phyloP scores from a whole-genome alignment of 2,888 invertebrate species.

The Mystacides longicornis region DNA sequence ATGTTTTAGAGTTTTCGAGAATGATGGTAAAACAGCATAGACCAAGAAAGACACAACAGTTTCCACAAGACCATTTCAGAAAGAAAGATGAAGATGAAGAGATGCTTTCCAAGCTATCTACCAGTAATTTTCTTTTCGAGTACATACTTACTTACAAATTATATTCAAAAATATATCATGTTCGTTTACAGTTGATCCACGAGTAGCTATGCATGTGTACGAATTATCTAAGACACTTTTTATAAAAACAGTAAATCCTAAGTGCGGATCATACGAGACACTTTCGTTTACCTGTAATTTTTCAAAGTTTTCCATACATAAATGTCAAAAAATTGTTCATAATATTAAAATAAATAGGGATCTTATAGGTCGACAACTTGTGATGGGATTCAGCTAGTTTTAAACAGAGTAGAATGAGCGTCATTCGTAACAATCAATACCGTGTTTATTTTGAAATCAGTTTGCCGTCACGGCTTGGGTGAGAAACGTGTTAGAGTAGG shows the following conservation, averaged over 20 bases:
- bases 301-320: too few relatives aligned
- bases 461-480: too few relatives aligned
- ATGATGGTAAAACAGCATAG: too few relatives aligned
- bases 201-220: constrained; percentile 31
- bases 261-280: constrained; percentile 37
- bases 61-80: constrained; percentile 4
- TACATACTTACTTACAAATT: constrained; percentile 28
- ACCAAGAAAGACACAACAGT: constrained; percentile 14
- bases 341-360: too few relatives aligned
- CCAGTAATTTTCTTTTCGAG: background rate
- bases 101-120: constrained; percentile 17
- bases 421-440: too few relatives aligned
- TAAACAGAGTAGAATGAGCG: too few relatives aligned
- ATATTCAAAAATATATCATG: constrained; percentile 20
- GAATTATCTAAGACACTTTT: constrained; percentile 31
- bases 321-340: too few relatives aligned
- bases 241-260: constrained; percentile 37
- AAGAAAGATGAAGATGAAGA: constrained; percentile 18
- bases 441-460: too few relatives aligned
- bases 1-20: too few relatives aligned
- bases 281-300: constrained; percentile 31
- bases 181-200: constrained; percentile 8
- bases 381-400: too few relatives aligned
- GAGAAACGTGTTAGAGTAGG: too few relatives aligned
- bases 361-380: too few relatives aligned